phyloP scores from a whole-genome alignment of 2,113 vertebrate species.

The Thamnaconus septentrionalis region DNA sequence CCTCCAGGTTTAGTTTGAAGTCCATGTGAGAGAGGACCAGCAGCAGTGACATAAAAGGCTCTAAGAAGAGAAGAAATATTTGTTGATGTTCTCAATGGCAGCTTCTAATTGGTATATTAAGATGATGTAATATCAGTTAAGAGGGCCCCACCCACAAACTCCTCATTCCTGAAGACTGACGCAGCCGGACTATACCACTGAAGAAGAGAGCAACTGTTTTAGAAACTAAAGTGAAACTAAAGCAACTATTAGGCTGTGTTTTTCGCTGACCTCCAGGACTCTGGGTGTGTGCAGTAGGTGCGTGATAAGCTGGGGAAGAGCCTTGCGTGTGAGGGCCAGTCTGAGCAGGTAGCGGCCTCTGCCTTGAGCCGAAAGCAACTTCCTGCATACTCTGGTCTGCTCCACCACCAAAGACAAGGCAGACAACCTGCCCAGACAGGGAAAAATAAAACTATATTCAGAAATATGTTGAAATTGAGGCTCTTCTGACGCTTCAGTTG shows the following conservation, averaged over 20 bases:
- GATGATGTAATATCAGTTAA: background rate
- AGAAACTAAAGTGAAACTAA: background rate
- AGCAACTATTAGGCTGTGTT: background rate
- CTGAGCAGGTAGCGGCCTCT: conserved; percentile 74
- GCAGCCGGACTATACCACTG: conserved; percentile 80
- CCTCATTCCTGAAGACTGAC: conserved; percentile 79
- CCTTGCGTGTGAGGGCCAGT: conserved; percentile 71
- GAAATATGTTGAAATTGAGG: too few relatives aligned
- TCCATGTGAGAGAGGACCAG: conserved; percentile 79
- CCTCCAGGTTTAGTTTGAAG: conserved; percentile 81
- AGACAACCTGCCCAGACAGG: conserved; percentile 45
- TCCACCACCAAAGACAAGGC: conserved; percentile 69
- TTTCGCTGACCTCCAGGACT: conserved; percentile 70
- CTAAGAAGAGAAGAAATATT: conserved; percentile 54
- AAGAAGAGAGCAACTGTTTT: conserved; percentile 23
- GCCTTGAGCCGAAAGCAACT: conserved; percentile 75
- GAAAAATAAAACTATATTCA: too few relatives aligned
- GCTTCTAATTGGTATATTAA: background rate
- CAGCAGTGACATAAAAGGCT: conserved; percentile 81
- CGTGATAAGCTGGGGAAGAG: conserved; percentile 70
- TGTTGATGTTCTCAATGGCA: background rate
- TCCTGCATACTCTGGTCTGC: conserved; percentile 68
- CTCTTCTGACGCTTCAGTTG: background rate
- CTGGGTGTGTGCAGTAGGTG: conserved; percentile 71
- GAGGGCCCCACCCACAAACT: conserved; percentile 71